Conservation (phyloP, 2,113 vertebrate species). For the Nerophis lumbriciformis region DNA sequence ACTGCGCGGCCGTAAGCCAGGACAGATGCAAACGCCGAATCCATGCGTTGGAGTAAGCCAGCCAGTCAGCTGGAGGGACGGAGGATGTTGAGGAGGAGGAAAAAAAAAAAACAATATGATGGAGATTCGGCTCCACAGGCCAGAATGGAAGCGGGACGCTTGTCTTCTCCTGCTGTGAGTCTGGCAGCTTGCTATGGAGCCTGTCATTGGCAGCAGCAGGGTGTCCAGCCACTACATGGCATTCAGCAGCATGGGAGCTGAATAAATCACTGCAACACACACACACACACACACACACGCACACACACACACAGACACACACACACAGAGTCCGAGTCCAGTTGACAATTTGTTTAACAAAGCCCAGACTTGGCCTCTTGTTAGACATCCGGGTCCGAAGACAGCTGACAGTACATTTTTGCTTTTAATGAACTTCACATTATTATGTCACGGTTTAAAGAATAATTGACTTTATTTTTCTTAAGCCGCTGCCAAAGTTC, state of each 20-base stretch:
- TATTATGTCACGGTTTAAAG: no score
- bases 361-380: conserved; percentile 48
- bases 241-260: conserved; percentile 65
- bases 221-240: conserved; percentile 75
- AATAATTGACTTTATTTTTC: no score
- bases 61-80: neutral
- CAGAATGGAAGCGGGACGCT: conserved; percentile 60
- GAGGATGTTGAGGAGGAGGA: conserved; percentile 16
- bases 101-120: conserved; percentile 34
- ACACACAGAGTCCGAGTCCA: conserved; percentile 14
- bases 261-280: conserved; percentile 82
- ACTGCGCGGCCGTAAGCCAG: conserved; percentile 4
- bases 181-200: conserved; percentile 69
- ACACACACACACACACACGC: conserved; percentile 47
- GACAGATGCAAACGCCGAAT: conserved; percentile 28
- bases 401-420: conserved; percentile 4
- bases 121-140: conserved; percentile 45
- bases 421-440: conserved; percentile 10
- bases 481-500: no score
- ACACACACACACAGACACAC: conserved; percentile 8
- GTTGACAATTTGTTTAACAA: conserved; percentile 34
- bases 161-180: conserved; percentile 65
- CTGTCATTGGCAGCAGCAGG: conserved; percentile 75
- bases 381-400: conserved; percentile 20
- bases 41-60: conserved; percentile 4